These are phyloP conservation scores for Aphaenogaster rudis DNA, from an alignment of 1,140 invertebrate genomes.

Conservation along the genomic window DNA sequence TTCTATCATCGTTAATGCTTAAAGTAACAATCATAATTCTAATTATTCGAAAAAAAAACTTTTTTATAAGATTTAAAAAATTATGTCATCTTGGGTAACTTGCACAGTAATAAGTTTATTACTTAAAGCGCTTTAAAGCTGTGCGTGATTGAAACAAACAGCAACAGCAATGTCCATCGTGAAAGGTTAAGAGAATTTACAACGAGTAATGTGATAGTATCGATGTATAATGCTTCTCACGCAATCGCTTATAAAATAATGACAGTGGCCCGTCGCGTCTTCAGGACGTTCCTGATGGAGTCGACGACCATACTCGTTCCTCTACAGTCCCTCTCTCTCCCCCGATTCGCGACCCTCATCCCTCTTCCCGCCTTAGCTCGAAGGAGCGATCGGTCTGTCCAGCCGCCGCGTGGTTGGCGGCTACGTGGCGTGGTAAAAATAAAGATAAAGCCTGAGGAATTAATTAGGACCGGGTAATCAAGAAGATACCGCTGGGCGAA, in stretches of 20 bases:
- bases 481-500: conserved; percentile 81
- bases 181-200: background rate
- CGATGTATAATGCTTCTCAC: background rate
- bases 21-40: background rate
- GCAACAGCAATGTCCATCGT: background rate
- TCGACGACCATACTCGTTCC: conserved; percentile 65
- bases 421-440: conserved; percentile 74
- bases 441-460: conserved; percentile 85
- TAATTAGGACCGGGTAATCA: conserved; percentile 86
- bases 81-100: background rate
- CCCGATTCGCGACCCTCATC: conserved; percentile 30
- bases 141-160: background rate
- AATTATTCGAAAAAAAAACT: background rate
- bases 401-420: conserved; percentile 52
- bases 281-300: conserved; percentile 67
- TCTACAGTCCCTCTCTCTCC: background rate
- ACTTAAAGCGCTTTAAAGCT: background rate
- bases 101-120: background rate
- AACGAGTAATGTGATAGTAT: conserved; percentile 4
- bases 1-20: background rate
- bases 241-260: conserved; percentile 9
- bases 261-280: conserved; percentile 30
- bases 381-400: conserved; percentile 56
- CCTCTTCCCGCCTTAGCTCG: conserved; percentile 28
- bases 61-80: background rate